Evolutionary conservation across 2,113 vertebrate species (phyloP).

Genomic region (Indicator maculatus): DNA sequence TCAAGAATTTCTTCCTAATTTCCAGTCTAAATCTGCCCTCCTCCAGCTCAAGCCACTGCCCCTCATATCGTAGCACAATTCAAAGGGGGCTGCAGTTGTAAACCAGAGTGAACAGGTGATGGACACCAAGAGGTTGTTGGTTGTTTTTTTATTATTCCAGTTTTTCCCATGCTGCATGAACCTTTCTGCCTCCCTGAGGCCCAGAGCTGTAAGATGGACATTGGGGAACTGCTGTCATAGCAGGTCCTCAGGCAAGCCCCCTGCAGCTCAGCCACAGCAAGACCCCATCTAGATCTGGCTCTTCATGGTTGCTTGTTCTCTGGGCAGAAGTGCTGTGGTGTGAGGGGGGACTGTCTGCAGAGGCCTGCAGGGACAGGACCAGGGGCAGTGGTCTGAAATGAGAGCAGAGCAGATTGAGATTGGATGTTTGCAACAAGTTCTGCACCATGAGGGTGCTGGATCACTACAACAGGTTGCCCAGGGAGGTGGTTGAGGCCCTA

Average conservation of each 20-base stretch:
- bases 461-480: too few species aligned
- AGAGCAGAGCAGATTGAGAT: too few species aligned
- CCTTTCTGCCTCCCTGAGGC: not conserved
- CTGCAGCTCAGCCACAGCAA: not conserved
- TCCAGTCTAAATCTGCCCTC: too few species aligned
- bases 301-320: not conserved
- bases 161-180: not conserved
- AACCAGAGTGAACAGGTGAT: not conserved
- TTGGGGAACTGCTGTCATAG: not conserved
- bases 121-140: not conserved
- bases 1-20: too few species aligned
- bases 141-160: fast-evolving
- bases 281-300: not conserved
- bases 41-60: too few species aligned
- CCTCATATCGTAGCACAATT: not conserved
- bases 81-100: not conserved
- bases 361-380: too few species aligned
- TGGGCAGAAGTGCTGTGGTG: not conserved
- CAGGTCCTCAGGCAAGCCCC: not conserved
- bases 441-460: too few species aligned
- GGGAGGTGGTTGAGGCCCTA: too few species aligned
- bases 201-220: not conserved
- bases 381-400: too few species aligned
- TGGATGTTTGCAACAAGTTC: too few species aligned
- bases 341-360: too few species aligned